Evolutionary conservation across 2,888 invertebrate genomes (phyloP).

Genomic region (Mactromeris polynyma): DNA sequence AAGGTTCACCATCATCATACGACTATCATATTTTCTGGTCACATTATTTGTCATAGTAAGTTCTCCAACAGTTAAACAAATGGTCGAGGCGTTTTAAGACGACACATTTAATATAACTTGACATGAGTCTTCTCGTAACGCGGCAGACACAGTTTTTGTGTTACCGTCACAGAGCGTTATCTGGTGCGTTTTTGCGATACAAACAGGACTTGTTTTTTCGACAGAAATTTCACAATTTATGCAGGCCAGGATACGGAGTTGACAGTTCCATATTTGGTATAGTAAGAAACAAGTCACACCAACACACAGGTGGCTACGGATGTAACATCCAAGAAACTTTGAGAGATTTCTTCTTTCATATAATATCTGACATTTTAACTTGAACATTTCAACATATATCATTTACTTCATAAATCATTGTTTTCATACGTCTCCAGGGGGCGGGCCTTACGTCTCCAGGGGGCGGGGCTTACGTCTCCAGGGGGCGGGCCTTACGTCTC

Average conservation of each 20-base stretch:
- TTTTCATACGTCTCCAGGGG: background rate
- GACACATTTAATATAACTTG: constrained; percentile 30
- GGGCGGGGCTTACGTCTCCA: too few species aligned
- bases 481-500: too few species aligned
- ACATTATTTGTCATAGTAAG: constrained; percentile 51
- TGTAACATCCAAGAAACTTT: background rate
- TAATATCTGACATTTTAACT: background rate
- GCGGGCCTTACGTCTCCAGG: too few species aligned
- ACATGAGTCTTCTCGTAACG: background rate
- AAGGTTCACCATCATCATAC: constrained; percentile 45
- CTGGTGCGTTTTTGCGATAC: background rate
- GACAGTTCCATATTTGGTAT: background rate
- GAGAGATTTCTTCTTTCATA: background rate
- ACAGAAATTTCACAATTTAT: background rate
- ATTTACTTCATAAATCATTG: background rate
- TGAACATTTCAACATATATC: background rate
- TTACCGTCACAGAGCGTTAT: background rate
- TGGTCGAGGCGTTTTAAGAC: background rate
- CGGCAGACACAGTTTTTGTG: background rate
- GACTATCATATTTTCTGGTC: constrained; percentile 49
- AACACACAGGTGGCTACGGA: background rate
- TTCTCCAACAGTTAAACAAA: constrained; percentile 24
- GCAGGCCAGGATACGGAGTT: background rate
- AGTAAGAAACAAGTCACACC: background rate
- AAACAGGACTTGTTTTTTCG: background rate